A percentile compares a stretch with the other conserved stretches of the same genome.
Evolutionary conservation across 2,797 vertebrate genomes (phyloP).

Genomic region (Nothura maculosa): DNA sequence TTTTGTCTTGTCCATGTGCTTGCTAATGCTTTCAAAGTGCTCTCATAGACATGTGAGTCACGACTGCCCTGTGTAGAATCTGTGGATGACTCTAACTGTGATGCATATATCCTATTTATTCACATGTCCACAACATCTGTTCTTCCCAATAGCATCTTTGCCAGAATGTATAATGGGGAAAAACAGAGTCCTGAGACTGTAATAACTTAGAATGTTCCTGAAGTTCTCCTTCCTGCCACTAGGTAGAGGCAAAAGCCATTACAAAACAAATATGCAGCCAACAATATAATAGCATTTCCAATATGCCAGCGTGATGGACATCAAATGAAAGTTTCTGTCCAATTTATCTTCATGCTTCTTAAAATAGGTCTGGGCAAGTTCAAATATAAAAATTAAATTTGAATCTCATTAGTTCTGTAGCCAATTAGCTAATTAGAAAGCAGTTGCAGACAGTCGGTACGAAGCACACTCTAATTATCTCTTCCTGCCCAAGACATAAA

Average conservation of each 20-base stretch:
- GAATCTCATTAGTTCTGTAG: conserved; percentile 25
- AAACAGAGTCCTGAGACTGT: background rate
- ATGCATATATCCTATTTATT: background rate
- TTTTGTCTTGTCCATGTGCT: background rate
- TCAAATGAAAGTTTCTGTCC: background rate
- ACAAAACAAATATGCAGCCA: background rate
- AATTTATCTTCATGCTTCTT: background rate
- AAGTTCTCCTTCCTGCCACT: conserved; percentile 61
- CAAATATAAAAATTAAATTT: conserved; percentile 20
- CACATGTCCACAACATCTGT: background rate
- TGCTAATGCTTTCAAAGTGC: background rate
- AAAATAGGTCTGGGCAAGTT: conserved; percentile 9
- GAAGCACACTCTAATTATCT: conserved; percentile 21
- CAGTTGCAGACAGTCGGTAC: background rate
- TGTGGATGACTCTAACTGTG: background rate
- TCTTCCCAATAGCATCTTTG: background rate
- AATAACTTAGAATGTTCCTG: background rate
- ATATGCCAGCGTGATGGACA: background rate
- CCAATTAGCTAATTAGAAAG: conserved; percentile 35
- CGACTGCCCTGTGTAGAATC: background rate
- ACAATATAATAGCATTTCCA: background rate
- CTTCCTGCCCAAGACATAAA: conserved; percentile 6
- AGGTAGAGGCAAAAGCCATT: conserved; percentile 67
- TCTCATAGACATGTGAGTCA: background rate
- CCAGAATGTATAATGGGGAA: rapidly evolving